Evolutionary conservation across 2,888 invertebrate genomes (phyloP), one percentile per base, ranked within the genome.

Genomic region (Drosophila atripex): DNA sequence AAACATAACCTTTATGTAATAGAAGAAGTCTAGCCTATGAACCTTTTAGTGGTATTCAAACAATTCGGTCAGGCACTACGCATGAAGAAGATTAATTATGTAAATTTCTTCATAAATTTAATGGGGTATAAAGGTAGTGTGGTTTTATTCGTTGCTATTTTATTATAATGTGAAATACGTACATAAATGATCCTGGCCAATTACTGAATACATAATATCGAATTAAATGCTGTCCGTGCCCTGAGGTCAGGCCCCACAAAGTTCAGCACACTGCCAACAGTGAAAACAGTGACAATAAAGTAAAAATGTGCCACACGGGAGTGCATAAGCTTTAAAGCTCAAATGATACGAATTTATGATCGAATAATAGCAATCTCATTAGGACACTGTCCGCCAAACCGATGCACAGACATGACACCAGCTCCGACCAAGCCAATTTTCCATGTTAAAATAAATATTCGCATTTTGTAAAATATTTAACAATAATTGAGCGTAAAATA

Each of bases 401-500:
- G 58, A 63, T 71, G 75, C 82, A 73, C 73, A 78, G 25, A 84
- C 80, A 80, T 73, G 73, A 71, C 71, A 86, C 75, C 64, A 51
- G 45, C 43, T 59, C 73, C 45, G 60, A 63, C 57, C 73, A 54
- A 46, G 69, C 57, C 80, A 83, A 73, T 79, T 70, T 82, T 53
- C 53, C 68, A 65, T 68, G 79, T 70, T 68, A 73, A 73, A 86
- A 72, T 73, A 83, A 85, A 85, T 80, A 78, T 77, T 61, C 71
- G 77, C 88, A 88, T 86, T 89, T 86, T 80, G 80, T 82, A 76
- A 88, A 87, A 90, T 89, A 89, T 90, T 90, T 90, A 89, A 89
- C 88, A 90, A 89, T 90, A 90, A 89, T 89, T 90, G 90, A 89
- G 89, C 90, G 86, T 89, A 88, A 89, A 89, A 89, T 88, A 86